These are phyloP conservation scores for Stenodera caucasica DNA, from an alignment of 2,888 invertebrate genomes.

Conservation along the genomic window DNA sequence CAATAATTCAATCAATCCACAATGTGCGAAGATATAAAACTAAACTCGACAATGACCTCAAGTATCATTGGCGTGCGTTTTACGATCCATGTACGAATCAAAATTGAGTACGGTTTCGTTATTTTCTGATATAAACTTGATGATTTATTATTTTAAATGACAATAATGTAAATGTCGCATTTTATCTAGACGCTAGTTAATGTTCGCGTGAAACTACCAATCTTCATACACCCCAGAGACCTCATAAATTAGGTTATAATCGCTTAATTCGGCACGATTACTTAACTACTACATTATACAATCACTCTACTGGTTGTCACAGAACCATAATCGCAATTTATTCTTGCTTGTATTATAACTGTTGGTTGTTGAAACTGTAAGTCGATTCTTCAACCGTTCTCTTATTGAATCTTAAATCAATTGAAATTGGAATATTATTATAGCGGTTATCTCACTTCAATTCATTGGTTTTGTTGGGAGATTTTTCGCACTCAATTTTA, in stretches of 20 bases:
- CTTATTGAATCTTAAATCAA: no score
- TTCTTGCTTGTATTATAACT: no score
- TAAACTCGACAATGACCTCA: constrained; percentile 33
- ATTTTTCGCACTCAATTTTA: no score
- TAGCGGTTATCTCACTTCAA: no score
- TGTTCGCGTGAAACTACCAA: constrained; percentile 39
- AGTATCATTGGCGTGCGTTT: constrained; percentile 34
- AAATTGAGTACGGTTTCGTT: constrained; percentile 40
- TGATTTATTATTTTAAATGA: constrained; percentile 41
- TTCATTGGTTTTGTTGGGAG: no score
- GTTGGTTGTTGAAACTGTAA: no score
- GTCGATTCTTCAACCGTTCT: no score
- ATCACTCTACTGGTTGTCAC: constrained; percentile 23
- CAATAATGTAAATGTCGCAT: constrained; percentile 41
- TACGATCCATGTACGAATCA: constrained; percentile 37
- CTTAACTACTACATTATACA: constrained; percentile 32
- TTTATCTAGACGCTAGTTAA: constrained; percentile 37
- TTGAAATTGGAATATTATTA: no score
- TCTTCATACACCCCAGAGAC: constrained; percentile 37
- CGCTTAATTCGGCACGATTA: constrained; percentile 40
- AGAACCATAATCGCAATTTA: no score
- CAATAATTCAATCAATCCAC: constrained; percentile 36
- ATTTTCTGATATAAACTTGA: constrained; percentile 41
- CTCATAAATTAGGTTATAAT: constrained; percentile 40
- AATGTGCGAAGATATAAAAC: constrained; percentile 33